A percentile compares a stretch with the other conserved stretches of the same genome.
Evolutionary conservation across 2,113 vertebrate species (phyloP).

Genomic region (Camelus dromedarius): DNA sequence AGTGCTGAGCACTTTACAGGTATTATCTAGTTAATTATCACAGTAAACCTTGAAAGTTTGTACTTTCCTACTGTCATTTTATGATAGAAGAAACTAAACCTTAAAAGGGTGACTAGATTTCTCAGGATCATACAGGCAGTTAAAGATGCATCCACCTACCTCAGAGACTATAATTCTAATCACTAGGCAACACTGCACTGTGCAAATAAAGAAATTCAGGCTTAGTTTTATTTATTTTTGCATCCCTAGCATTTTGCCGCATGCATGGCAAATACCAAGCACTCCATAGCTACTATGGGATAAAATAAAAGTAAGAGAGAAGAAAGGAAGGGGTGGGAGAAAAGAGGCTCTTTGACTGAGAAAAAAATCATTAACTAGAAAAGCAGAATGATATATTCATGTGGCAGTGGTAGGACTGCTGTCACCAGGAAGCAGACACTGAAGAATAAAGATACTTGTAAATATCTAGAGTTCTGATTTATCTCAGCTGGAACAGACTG

Average conservation of each 20-base stretch:
- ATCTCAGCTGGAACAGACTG: neutral
- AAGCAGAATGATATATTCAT: neutral
- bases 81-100: neutral
- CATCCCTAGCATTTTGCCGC: neutral
- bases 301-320: neutral
- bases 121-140: neutral
- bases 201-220: neutral
- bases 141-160: neutral
- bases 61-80: neutral
- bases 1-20: neutral
- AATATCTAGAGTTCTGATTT: conserved; percentile 65
- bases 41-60: neutral
- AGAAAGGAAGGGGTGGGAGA: neutral
- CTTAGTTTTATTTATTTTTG: neutral
- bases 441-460: neutral
- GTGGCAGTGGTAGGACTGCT: neutral
- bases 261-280: neutral
- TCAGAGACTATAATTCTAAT: neutral
- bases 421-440: neutral
- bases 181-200: neutral
- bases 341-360: neutral
- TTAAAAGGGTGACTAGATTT: neutral
- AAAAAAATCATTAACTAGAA: neutral
- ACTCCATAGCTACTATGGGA: neutral
- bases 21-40: conserved; percentile 27